phyloP scores from a whole-genome alignment of 2,797 vertebrate species.

The Serranus cabrilla region DNA sequence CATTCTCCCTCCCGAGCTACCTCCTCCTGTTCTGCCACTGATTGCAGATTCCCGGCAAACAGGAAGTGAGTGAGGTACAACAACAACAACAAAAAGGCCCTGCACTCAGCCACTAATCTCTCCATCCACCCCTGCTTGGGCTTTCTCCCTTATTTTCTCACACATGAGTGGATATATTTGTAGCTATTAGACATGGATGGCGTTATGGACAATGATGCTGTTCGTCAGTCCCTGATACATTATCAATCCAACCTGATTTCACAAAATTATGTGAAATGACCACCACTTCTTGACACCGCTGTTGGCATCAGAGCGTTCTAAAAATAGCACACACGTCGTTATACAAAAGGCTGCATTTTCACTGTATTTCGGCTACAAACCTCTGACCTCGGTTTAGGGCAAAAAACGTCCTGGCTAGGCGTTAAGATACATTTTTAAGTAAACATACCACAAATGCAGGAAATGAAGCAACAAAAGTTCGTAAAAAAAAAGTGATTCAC shows the following conservation, averaged over 20 bases:
- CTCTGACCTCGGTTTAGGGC: no score
- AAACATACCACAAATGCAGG: no score
- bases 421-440: no score
- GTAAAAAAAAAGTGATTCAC: no score
- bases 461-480: no score
- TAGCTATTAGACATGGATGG: slow-evolving; percentile 34
- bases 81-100: slow-evolving; percentile 23
- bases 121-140: slow-evolving; percentile 12
- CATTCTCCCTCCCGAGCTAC: not conserved
- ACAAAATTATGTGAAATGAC: no score
- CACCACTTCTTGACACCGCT: no score
- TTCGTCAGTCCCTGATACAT: slow-evolving; percentile 19
- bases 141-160: not conserved
- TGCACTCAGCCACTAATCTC: slow-evolving; percentile 26
- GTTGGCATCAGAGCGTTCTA: no score
- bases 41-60: slow-evolving; percentile 37
- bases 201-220: slow-evolving; percentile 21
- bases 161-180: slow-evolving; percentile 30
- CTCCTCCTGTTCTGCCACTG: slow-evolving; percentile 11
- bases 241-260: slow-evolving; percentile 1
- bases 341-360: no score
- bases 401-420: no score
- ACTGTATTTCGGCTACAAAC: no score
- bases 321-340: no score
- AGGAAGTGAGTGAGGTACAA: slow-evolving; percentile 32